Evolutionary conservation across 2,113 vertebrate genomes (phyloP), one percentile per base, ranked within the genome.

Genomic region (Lipophrys pholis): DNA sequence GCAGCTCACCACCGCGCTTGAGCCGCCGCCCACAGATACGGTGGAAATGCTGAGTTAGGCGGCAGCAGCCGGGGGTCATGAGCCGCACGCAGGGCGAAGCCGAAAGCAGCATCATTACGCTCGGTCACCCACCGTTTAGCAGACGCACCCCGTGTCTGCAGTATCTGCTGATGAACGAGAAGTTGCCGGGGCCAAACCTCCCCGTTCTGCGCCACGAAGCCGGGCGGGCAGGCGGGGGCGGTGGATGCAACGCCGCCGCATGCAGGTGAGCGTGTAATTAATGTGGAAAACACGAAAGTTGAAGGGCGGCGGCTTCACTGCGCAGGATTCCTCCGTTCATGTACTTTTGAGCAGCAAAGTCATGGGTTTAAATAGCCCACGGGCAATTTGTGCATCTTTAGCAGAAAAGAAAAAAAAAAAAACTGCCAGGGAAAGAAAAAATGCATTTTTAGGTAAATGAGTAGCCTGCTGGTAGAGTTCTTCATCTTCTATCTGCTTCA

Each of bases 71-170:
- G 73, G 74, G 49, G 43, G 84, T 54, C 58, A 30, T 2, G 12
- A 57, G 71, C 60, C 55, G 62, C 84, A 74, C 36, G 45, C 82
- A 51, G 84, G 73, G 77, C 60, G 3, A 54, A 66, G 38, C 40
- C 5, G 58, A 84, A 69, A 76, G 60, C 52, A 39, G 80, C 76
- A 82, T 91, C 88, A 89, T 91, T 87, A 89, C 43, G 12, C 67
- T 42, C 17, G 73, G 66, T 81, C 74, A 71, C 86, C 88, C 72
- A 72, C 82, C 58, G 78, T 69, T 87, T 81, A 81, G 69, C 84
- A 49, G 62, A 73, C 80, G 43, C 58, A 55, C 64, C 57, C 70
- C 15, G 52, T 6, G 77, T 78, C 58, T 80, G 40, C 73, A 8
- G 8, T 56, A 80, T 74, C 53, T 79, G 77, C 77, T 17, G 72